Evolutionary conservation across 2,797 vertebrate species (phyloP).

Genomic region (Xerus rutilus): DNA sequence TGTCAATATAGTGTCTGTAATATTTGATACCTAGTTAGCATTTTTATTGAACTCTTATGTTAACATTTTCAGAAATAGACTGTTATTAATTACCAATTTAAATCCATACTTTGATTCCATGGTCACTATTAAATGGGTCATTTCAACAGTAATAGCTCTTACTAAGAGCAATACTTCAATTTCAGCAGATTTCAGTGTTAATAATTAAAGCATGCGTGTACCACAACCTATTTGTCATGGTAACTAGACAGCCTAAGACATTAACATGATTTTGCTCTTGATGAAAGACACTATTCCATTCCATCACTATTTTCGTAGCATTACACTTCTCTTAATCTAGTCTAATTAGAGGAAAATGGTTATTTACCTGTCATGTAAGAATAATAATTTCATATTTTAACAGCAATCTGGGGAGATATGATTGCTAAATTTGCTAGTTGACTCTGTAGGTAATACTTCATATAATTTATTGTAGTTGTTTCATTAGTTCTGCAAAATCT

Average conservation of each 20-base stretch:
- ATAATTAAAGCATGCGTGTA: constrained; percentile 88
- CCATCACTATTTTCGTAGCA: constrained; percentile 78
- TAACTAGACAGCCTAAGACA: constrained; percentile 88
- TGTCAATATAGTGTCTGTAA: constrained; percentile 87
- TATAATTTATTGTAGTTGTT: constrained; percentile 77
- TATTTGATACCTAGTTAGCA: constrained; percentile 90
- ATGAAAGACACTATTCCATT: constrained; percentile 82
- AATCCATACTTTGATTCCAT: constrained; percentile 88
- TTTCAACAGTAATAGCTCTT: constrained; percentile 89
- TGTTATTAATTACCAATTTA: constrained; percentile 92
- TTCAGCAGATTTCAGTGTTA: constrained; percentile 87
- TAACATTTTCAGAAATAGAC: constrained; percentile 89
- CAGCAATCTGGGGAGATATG: constrained; percentile 70
- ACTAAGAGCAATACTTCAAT: constrained; percentile 87
- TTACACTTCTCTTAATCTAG: constrained; percentile 79
- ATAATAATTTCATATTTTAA: constrained; percentile 77
- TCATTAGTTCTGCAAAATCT: constrained; percentile 72
- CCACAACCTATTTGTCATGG: constrained; percentile 87
- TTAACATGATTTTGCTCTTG: constrained; percentile 85
- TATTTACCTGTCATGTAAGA: constrained; percentile 84
- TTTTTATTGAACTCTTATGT: constrained; percentile 89
- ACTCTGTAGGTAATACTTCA: constrained; percentile 59
- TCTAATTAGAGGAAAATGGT: constrained; percentile 82
- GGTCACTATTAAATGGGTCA: constrained; percentile 90
- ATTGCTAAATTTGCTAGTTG: constrained; percentile 78